phyloP scores from a whole-genome alignment of 2,888 invertebrate species.

The Ecdyonurus torrentis region DNA sequence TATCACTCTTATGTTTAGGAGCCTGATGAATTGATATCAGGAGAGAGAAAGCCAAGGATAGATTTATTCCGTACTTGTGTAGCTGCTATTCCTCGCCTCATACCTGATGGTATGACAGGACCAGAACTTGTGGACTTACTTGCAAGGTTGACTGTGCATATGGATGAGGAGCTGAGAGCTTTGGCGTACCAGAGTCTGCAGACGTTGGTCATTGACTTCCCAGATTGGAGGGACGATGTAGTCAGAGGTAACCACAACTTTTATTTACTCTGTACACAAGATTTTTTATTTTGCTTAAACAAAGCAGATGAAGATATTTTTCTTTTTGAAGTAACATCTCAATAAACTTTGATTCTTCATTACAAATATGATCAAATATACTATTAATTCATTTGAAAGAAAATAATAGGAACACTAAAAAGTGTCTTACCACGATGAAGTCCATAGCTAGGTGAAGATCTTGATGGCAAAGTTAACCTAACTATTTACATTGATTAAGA shows the following conservation, averaged over 20 bases:
- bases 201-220: conserved; percentile 88
- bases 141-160: conserved; percentile 86
- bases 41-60: conserved; percentile 93
- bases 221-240: conserved; percentile 95
- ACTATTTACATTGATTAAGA: too few relatives aligned
- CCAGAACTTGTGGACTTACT: conserved; percentile 88
- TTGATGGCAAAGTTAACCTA: too few relatives aligned
- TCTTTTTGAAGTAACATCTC: too few relatives aligned
- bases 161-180: conserved; percentile 93
- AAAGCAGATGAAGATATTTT: too few relatives aligned
- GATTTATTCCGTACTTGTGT: conserved; percentile 97
- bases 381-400: too few relatives aligned
- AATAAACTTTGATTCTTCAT: too few relatives aligned
- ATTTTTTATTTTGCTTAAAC: too few relatives aligned
- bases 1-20: conserved; percentile 32
- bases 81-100: conserved; percentile 91
- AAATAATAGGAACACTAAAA: too few relatives aligned
- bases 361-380: too few relatives aligned
- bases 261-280: not conserved
- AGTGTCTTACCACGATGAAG: too few relatives aligned
- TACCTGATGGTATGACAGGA: conserved; percentile 94
- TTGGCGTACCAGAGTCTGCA: conserved; percentile 90
- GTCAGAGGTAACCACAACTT: conserved; percentile 33
- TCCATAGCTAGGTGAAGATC: too few relatives aligned
- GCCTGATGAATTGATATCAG: conserved; percentile 79